These are phyloP conservation scores for Pachydiplax longipennis DNA, from an alignment of 2,888 invertebrate genomes.

Conservation along the genomic window DNA sequence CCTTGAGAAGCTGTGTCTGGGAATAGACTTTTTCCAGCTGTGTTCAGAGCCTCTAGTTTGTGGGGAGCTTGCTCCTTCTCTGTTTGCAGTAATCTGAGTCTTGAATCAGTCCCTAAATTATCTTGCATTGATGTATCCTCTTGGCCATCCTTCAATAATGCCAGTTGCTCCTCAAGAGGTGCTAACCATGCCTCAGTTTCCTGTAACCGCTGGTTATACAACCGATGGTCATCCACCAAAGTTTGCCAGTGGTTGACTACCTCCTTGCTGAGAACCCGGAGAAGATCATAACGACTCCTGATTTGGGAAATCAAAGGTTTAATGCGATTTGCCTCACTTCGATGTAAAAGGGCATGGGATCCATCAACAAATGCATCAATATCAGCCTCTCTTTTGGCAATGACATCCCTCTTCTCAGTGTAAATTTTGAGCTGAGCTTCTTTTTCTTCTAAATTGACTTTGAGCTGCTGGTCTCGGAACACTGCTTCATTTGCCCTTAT, in stretches of 20 bases:
- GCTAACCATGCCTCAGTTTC: constrained; percentile 80
- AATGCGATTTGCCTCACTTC: constrained; percentile 83
- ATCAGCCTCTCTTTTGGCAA: constrained; percentile 81
- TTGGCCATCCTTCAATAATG: constrained; percentile 70
- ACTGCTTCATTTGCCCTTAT: constrained; percentile 82
- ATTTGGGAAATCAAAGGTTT: constrained; percentile 88
- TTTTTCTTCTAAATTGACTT: constrained; percentile 83
- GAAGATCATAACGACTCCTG: constrained; percentile 83
- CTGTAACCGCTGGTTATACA: constrained; percentile 76
- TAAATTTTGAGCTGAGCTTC: constrained; percentile 75
- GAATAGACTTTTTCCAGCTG: constrained; percentile 86
- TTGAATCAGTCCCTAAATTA: constrained; percentile 71
- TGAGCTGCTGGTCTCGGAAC: constrained; percentile 85
- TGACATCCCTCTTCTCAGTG: constrained; percentile 76
- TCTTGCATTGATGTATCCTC: constrained; percentile 59
- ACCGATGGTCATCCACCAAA: constrained; percentile 82
- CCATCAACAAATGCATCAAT: constrained; percentile 89
- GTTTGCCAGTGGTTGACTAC: constrained; percentile 84
- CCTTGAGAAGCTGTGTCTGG: constrained; percentile 93
- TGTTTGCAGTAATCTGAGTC: constrained; percentile 74
- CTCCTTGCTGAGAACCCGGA: constrained; percentile 83
- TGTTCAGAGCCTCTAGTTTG: constrained; percentile 75
- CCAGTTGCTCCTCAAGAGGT: constrained; percentile 76
- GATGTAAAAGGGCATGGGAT: constrained; percentile 84
- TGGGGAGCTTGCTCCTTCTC: constrained; percentile 87